A percentile compares a stretch with the other conserved stretches of the same genome.
phyloP scores from a whole-genome alignment of 2,113 vertebrate species.

The Procapra przewalskii region DNA sequence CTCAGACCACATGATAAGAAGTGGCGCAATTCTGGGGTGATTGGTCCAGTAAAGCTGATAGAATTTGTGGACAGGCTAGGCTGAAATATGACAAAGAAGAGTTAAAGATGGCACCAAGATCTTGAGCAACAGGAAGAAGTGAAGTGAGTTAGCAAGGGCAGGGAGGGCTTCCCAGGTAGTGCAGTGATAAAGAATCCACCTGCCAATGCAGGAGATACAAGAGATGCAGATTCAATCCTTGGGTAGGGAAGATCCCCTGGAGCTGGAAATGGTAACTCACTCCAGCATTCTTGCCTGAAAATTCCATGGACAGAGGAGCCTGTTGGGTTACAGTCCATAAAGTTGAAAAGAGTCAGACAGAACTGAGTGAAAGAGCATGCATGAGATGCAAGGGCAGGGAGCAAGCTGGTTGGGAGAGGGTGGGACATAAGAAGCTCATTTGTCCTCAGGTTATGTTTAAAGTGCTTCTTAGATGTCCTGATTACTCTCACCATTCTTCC shows the following conservation, averaged over 20 bases:
- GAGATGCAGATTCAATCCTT: not conserved
- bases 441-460: not conserved
- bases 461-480: not conserved
- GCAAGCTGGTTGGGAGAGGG: not conserved
- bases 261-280: not conserved
- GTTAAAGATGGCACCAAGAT: not conserved
- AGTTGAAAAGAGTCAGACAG: not conserved
- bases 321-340: not conserved
- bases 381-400: not conserved
- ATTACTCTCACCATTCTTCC: not conserved
- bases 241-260: not conserved
- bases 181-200: not conserved
- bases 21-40: not conserved
- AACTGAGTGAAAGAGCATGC: not conserved
- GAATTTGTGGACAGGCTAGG: not conserved
- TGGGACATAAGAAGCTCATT: not conserved
- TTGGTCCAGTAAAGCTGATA: not conserved
- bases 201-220: not conserved
- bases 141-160: not conserved
- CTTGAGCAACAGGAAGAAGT: not conserved
- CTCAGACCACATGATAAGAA: not conserved
- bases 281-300: not conserved
- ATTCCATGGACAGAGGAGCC: not conserved
- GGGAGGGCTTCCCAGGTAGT: not conserved
- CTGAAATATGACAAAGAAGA: not conserved